Evolutionary conservation across 2,888 invertebrate genomes (phyloP).

Genomic region (Lasioglossum villosulum): DNA sequence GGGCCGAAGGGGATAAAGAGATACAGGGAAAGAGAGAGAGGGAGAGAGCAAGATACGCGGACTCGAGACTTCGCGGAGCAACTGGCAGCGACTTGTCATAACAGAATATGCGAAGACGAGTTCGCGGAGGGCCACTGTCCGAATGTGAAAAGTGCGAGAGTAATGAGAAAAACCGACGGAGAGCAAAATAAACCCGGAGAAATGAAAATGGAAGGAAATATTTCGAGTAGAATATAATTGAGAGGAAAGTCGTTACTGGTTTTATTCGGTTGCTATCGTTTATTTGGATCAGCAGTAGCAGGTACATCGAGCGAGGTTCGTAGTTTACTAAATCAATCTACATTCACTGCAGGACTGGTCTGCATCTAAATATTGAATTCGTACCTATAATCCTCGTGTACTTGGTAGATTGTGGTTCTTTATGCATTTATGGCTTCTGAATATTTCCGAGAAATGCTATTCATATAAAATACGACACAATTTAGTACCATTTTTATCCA

Average conservation of each 20-base stretch:
- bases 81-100: constrained; percentile 43
- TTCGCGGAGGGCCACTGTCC: constrained; percentile 9
- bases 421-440: too few relatives aligned
- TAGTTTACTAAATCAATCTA: too few relatives aligned
- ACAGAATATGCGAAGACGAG: constrained; percentile 36
- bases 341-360: too few relatives aligned
- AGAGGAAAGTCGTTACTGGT: background rate
- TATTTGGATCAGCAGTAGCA: too few relatives aligned
- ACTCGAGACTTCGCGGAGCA: constrained; percentile 13
- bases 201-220: constrained; percentile 13
- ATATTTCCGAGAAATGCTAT: too few relatives aligned
- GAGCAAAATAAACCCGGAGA: constrained; percentile 6
- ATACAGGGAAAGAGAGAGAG: background rate
- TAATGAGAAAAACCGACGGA: constrained; percentile 33
- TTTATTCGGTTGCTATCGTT: background rate
- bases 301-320: too few relatives aligned
- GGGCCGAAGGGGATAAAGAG: background rate
- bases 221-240: background rate
- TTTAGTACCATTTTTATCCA: too few relatives aligned
- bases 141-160: constrained; percentile 13
- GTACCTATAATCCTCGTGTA: too few relatives aligned
- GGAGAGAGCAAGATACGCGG: background rate
- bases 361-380: too few relatives aligned
- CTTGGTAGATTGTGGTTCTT: too few relatives aligned
- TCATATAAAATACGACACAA: too few relatives aligned